phyloP scores from a whole-genome alignment of 1,140 invertebrate species.

The Lasaia peninsularis region DNA sequence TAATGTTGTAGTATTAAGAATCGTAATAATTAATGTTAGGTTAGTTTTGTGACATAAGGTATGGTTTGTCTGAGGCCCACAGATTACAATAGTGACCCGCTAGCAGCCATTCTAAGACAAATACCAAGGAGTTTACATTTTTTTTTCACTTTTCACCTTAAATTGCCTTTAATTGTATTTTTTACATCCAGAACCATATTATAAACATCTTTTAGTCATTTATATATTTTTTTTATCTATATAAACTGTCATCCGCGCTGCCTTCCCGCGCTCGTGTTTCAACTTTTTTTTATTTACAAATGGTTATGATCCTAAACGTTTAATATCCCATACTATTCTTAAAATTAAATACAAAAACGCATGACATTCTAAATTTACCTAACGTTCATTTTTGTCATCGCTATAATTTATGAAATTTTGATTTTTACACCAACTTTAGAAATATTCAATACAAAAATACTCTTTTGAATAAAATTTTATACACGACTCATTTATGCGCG shows the following conservation, averaged over 20 bases:
- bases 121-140: conserved; percentile 69
- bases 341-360: conserved; percentile 78
- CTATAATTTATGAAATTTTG: conserved; percentile 78
- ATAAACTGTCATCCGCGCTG: conserved; percentile 54
- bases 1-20: conserved; percentile 73
- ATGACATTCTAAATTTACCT: conserved; percentile 77
- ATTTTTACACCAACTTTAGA: conserved; percentile 78
- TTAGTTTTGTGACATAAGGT: conserved; percentile 66
- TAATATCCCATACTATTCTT: conserved; percentile 76
- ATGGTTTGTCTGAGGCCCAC: conserved; percentile 66
- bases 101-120: conserved; percentile 67
- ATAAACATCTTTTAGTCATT: conserved; percentile 77
- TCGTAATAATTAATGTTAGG: conserved; percentile 76
- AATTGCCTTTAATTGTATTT: conserved; percentile 72
- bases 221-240: conserved; percentile 78
- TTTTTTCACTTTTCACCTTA: conserved; percentile 63
- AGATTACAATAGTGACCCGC: conserved; percentile 74
- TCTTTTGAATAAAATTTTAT: conserved; percentile 78
- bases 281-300: conserved; percentile 77
- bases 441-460: conserved; percentile 80
- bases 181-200: conserved; percentile 77
- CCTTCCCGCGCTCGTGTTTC: conserved; percentile 44
- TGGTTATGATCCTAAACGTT: conserved; percentile 77
- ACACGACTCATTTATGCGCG: conserved; percentile 69
- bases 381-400: conserved; percentile 69